A percentile compares a stretch with the other conserved stretches of the same genome.
phyloP scores from a whole-genome alignment of 2,888 invertebrate species.

The Syrphus vitripennis region DNA sequence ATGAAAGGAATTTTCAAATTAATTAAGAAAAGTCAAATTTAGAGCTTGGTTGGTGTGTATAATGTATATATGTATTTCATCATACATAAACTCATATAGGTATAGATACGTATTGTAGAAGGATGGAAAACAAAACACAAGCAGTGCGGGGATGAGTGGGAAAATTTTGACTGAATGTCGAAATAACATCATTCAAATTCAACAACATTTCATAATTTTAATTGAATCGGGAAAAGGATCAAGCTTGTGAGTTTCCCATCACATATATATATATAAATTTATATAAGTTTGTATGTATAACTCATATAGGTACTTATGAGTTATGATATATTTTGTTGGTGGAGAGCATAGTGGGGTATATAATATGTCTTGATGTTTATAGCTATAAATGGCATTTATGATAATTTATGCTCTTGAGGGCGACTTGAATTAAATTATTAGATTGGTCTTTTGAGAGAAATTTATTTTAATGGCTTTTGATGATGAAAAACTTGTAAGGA shows the following conservation, averaged over 20 bases:
- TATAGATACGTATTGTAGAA: background rate
- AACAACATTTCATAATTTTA: constrained; percentile 36
- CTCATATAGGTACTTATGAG: background rate
- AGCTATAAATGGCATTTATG: constrained; percentile 26
- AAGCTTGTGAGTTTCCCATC: constrained; percentile 4
- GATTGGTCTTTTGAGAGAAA: constrained; percentile 25
- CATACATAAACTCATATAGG: background rate
- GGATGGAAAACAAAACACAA: constrained; percentile 3
- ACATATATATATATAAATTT: background rate
- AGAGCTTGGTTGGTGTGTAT: background rate
- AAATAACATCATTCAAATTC: constrained; percentile 41
- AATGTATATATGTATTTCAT: background rate
- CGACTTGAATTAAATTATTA: constrained; percentile 23
- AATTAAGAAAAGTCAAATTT: constrained; percentile 60
- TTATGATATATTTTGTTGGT: background rate
- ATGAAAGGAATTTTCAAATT: constrained; percentile 69
- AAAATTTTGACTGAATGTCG: constrained; percentile 34
- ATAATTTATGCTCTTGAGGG: constrained; percentile 30
- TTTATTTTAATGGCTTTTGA: constrained; percentile 14
- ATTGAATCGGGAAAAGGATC: constrained; percentile 30
- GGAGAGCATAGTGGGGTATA: too few species aligned
- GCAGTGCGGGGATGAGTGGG: background rate
- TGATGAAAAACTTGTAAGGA: background rate
- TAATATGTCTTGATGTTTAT: background rate
- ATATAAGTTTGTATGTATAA: background rate